Base-by-base conservation (phyloP, 2,113 vertebrate species). In the Cyprinodon variegatus region DNA sequence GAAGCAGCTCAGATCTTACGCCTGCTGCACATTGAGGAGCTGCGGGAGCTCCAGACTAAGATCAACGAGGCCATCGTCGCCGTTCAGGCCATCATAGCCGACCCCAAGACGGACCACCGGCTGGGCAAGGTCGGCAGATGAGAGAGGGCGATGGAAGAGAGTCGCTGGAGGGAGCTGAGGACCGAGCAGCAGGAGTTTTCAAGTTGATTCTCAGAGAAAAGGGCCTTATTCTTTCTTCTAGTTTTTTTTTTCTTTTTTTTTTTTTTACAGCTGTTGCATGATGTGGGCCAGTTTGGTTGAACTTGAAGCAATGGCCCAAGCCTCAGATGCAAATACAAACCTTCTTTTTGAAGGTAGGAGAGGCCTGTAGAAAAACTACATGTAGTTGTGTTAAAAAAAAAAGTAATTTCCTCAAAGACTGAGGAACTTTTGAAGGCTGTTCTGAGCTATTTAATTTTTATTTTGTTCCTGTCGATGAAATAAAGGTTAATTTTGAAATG, bases 61-160 rank as follows among this genome's bases (percentile, higher is more conserved):
- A 99, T 99, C 70, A 99, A 99, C 13, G 97, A 99, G 67, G 98
- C 98, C 70, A 99, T 99, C 3, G 98, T 99, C 13, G 98, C 98
- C 0, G 97, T 99, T 1, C 98, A 99, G 94, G 96, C 98, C 5
- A 97, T 99, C 78, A 99, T 99, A 11, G 98, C 98, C 1, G 96
- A 99, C 84, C 98, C 98, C 89, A 99, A 97, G 93, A 99, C 98
- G 17, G 98, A 99, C 92, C 96, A 99, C 94, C 95, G 98, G 91
- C 94, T 99, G 90, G 98, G 98, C 0, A 99, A 99, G 85, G 98
- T 99, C 0, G 98, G 98, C 79, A 97, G 98, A 96, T 99, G 95
- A 99, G 77, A 75, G 62, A 0, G 57, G 74, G 46, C 75, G 65
- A 45, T 8, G 0, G 46, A 60, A 20, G 29, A 68, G 36, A 37